Percentiles rank a stretch among this genome's conserved stretches.
phyloP scores from a whole-genome alignment of 2,113 vertebrate genomes.

The Zonotrichia leucophrys region DNA sequence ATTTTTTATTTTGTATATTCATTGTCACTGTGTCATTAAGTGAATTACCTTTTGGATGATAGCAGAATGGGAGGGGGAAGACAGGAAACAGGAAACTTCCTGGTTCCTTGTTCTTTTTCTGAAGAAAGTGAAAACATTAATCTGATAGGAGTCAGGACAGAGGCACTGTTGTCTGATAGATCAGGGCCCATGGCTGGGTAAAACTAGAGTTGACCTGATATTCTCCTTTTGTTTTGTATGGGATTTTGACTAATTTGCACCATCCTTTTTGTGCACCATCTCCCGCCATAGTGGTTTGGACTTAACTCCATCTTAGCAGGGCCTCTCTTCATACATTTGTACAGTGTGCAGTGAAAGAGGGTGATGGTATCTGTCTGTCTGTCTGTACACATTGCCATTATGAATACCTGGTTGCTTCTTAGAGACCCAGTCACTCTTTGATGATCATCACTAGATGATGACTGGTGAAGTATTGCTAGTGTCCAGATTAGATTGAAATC shows the following conservation, averaged over 20 bases:
- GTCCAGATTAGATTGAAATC: not conserved
- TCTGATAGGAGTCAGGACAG: not conserved
- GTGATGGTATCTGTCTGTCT: not conserved
- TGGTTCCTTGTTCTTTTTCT: not conserved
- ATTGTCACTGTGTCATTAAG: not conserved
- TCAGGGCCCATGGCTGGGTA: not conserved
- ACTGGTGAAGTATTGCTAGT: not conserved
- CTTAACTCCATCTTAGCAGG: not conserved
- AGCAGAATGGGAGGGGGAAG: not conserved
- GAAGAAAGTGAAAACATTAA: not conserved
- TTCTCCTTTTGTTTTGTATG: not conserved
- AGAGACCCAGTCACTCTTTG: not conserved
- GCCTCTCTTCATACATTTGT: not conserved
- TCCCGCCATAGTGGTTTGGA: not conserved
- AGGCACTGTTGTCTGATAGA: not conserved
- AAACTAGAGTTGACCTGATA: not conserved
- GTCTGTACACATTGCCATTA: not conserved
- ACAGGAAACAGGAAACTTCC: too few relatives aligned
- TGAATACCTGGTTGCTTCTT: not conserved
- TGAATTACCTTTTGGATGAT: not conserved
- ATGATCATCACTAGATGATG: not conserved
- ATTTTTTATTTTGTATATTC: not conserved
- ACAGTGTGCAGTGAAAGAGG: not conserved
- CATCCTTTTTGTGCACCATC: not conserved
- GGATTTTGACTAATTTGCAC: not conserved